Evolutionary conservation across 2,888 invertebrate species (phyloP).

Genomic region (Trisateles emortualis): DNA sequence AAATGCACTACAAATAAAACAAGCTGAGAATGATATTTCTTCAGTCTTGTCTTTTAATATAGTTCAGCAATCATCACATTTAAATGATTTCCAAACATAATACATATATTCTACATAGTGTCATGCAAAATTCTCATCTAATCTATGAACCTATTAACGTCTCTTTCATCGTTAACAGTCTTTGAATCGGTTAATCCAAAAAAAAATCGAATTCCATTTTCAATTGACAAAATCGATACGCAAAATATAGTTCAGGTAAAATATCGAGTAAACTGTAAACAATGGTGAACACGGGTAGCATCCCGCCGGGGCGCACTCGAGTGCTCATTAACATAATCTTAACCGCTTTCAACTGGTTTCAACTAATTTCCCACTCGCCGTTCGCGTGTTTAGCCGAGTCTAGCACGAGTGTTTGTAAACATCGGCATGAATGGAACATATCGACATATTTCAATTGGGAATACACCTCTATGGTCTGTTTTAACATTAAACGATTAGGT

Average conservation of each 20-base stretch:
- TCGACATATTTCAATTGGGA: constrained; percentile 26
- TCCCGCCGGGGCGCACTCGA: constrained; percentile 49
- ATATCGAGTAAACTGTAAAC: constrained; percentile 41
- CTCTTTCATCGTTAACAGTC: too few species aligned
- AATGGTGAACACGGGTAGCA: constrained; percentile 45
- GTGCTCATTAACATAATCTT: constrained; percentile 69
- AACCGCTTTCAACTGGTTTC: constrained; percentile 60
- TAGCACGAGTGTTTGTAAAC: constrained; percentile 57
- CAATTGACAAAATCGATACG: constrained; percentile 5
- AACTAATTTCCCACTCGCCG: constrained; percentile 62
- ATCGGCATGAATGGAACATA: constrained; percentile 46
- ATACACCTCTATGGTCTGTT: constrained; percentile 27
- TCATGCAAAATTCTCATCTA: too few species aligned
- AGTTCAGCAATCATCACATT: too few species aligned
- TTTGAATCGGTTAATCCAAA: too few species aligned
- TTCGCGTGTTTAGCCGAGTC: constrained; percentile 55
- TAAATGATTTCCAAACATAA: too few species aligned
- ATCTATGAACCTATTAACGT: too few species aligned
- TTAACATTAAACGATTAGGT: neutral
- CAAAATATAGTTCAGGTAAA: constrained; percentile 22
- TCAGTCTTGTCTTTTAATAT: too few species aligned
- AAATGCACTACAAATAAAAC: too few species aligned
- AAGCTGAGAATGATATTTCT: too few species aligned
- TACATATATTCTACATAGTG: too few species aligned
- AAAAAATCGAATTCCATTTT: too few species aligned